phyloP scores from a whole-genome alignment of 2,797 vertebrate genomes.

The Echiichthys vipera region DNA sequence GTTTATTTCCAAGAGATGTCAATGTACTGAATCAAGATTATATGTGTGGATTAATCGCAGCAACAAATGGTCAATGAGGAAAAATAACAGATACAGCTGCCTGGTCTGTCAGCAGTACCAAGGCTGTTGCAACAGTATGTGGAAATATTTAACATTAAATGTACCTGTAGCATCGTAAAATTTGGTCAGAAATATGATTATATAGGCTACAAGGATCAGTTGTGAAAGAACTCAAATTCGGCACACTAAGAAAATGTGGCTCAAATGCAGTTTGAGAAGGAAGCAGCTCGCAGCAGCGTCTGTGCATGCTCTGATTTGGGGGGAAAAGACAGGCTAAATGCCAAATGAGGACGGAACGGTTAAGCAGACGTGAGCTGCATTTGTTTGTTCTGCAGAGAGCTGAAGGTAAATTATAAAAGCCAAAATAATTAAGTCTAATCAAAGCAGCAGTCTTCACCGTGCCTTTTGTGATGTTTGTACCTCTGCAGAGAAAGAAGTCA shows the following conservation, averaged over 20 bases:
- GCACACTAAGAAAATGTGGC: too few species aligned
- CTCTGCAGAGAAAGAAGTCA: constrained; percentile 5
- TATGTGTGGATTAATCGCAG: constrained; percentile 35
- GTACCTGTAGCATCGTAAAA: neutral
- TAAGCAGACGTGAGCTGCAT: constrained; percentile 41
- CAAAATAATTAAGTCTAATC: constrained; percentile 37
- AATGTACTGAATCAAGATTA: constrained; percentile 21
- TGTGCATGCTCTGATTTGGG: constrained; percentile 24
- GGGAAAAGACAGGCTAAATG: constrained; percentile 19
- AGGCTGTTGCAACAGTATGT: neutral
- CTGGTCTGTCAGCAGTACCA: constrained; percentile 22
- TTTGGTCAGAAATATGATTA: constrained; percentile 1
- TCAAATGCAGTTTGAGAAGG: constrained; percentile 34
- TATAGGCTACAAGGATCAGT: neutral
- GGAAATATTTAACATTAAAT: constrained; percentile 12
- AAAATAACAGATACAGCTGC: constrained; percentile 33
- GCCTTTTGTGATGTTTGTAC: constrained; percentile 16
- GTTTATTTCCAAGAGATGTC: constrained; percentile 27
- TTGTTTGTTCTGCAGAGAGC: constrained; percentile 38
- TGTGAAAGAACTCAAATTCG: constrained; percentile 14
- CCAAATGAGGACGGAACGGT: constrained; percentile 32
- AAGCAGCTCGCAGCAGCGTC: constrained; percentile 11
- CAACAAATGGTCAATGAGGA: constrained; percentile 47
- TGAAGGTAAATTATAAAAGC: constrained; percentile 32
- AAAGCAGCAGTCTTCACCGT: constrained; percentile 28